These are phyloP conservation scores for Halisarca cf. caerulea DNA, from an alignment of 37 sponge, comb jelly and placozoan genomes.

Conservation along the genomic window DNA sequence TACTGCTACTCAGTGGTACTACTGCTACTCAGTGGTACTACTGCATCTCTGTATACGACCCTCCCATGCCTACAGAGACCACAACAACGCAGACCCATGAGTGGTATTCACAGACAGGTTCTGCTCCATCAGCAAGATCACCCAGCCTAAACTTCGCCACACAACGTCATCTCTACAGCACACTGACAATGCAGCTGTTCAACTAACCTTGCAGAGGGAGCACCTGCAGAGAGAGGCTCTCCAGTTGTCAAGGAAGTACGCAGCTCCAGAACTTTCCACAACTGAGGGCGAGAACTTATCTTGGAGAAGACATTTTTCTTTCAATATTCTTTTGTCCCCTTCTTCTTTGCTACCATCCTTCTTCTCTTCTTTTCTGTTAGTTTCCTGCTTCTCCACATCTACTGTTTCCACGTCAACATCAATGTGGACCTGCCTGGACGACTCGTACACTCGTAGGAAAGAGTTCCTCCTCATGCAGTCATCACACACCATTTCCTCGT, in stretches of 20 bases:
- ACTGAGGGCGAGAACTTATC: background rate
- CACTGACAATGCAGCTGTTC: too few relatives aligned
- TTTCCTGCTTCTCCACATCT: background rate
- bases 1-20: too few relatives aligned
- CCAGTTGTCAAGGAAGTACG: conserved; percentile 69
- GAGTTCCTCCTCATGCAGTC: conserved; percentile 60
- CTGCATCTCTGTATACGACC: too few relatives aligned
- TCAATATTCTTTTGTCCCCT: background rate
- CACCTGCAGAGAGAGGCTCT: conserved; percentile 68
- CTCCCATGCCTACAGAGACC: too few relatives aligned
- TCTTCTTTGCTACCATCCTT: background rate
- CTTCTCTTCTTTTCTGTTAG: background rate
- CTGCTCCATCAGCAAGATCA: too few relatives aligned
- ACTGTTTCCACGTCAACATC: background rate
- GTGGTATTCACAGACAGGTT: too few relatives aligned
- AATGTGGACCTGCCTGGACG: background rate
- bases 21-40: too few relatives aligned
- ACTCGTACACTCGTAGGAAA: conserved; percentile 54
- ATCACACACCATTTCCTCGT: conserved; percentile 81
- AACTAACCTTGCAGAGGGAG: conserved; percentile 57
- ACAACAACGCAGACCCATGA: too few relatives aligned
- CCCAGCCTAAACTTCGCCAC: too few relatives aligned
- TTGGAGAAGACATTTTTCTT: conserved; percentile 20
- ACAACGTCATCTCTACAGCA: too few relatives aligned
- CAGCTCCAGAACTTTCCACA: conserved; percentile 35